These are phyloP conservation scores for Carlito syrichta DNA, from an alignment of 2,113 vertebrate genomes.

Conservation along the genomic window DNA sequence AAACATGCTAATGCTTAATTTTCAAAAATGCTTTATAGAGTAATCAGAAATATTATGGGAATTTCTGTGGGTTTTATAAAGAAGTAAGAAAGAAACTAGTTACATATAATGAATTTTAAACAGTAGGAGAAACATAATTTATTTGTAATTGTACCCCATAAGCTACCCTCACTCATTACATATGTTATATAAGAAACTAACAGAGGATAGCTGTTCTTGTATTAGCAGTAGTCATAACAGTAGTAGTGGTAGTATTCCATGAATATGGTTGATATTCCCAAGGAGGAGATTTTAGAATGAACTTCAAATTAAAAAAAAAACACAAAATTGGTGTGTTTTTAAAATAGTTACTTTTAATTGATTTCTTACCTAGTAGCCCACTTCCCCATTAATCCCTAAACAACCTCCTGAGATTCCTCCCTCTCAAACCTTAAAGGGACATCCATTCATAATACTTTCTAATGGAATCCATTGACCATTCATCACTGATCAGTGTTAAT, in stretches of 20 bases:
- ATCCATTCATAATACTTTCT: background rate
- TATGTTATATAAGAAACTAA: background rate
- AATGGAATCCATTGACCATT: background rate
- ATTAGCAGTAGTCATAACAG: background rate
- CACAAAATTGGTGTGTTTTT: background rate
- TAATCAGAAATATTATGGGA: background rate
- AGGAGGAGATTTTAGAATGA: background rate
- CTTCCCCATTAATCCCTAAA: background rate
- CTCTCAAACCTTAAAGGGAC: background rate
- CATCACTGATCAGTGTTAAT: background rate
- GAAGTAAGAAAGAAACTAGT: background rate
- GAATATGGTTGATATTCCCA: background rate
- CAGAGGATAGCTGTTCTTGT: background rate
- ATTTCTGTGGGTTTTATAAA: background rate
- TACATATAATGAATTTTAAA: background rate
- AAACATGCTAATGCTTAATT: background rate
- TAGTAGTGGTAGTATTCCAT: background rate
- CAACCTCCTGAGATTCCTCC: background rate
- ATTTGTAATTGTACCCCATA: background rate
- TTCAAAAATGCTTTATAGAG: background rate
- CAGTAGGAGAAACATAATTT: background rate
- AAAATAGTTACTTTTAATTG: background rate
- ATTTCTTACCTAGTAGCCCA: background rate
- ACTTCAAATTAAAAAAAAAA: background rate
- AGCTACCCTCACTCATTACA: background rate